Base-by-base conservation (phyloP, 1,140 invertebrate genomes). In the Drosophila lowei region DNA sequence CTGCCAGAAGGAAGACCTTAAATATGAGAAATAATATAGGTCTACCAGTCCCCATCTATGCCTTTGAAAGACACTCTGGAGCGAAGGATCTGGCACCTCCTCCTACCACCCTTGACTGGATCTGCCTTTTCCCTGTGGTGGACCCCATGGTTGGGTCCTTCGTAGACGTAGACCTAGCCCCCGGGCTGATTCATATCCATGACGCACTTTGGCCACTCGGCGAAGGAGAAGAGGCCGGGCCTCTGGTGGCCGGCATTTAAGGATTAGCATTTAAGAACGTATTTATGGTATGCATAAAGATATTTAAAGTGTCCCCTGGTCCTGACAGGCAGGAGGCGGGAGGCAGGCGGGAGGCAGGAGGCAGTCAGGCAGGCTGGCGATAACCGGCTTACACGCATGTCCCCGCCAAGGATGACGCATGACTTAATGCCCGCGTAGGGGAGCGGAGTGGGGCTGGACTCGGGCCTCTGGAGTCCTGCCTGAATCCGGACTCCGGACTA, bases 281-380 rank as follows among this genome's bases (percentile, higher is more conserved):
- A 81, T 81, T 81, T 81, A 81, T 81, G 72, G 61, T 80, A 77
- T 71, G 72, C 81, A 80, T 71, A 62, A 84, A 60, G 79, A 78
- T 79, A 83, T 83, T 71, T 72, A 76, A 85, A 84, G 80, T 68
- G 77, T 57, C 47, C n/a, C 15, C 44, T 55, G 42, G 56, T 13
- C 23, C 38, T 63, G 25, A 9, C 50, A 38, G 28, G 16, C 41
- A 21, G 16, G 21, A 25, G 25, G 6, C 48, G 38, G 42, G 23
- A 64, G 65, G 63, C 65, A 56, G 62, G 28, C 21, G 21, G 52
- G 28, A 49, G 65, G 50, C 65, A 67, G 50, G 8, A 13, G 66
- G 63, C 66, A 68, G 66, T 38, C 34, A 38, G 44, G 65, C 67
- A 52, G 28, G 50, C 44, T 41, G 49, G 54, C 72, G 72, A 75